Evolutionary conservation across 2,888 invertebrate genomes (phyloP).

Genomic region (Pimpla rufipes): DNA sequence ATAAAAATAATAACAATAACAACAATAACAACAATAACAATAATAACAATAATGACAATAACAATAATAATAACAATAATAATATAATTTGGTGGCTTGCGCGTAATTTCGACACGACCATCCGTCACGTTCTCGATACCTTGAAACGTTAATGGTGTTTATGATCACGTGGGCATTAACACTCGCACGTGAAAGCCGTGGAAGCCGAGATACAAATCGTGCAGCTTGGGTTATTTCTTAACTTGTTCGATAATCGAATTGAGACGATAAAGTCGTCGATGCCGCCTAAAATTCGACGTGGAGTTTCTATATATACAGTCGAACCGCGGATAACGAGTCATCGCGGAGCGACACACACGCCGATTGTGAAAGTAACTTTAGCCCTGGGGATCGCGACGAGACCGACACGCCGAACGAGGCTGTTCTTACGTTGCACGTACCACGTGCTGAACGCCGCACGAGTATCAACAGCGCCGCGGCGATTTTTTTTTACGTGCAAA

Average conservation of each 20-base stretch:
- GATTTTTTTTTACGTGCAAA: constrained; percentile 17
- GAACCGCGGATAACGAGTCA: constrained; percentile 6
- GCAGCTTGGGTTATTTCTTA: background rate
- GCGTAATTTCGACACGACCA: background rate
- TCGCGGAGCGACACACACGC: background rate
- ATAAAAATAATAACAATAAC: background rate
- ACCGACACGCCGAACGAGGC: constrained; percentile 24
- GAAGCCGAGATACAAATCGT: background rate
- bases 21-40: background rate
- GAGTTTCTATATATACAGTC: constrained; percentile 13
- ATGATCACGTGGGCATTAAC: background rate
- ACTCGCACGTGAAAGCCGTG: background rate
- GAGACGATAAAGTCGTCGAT: background rate
- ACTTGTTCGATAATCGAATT: background rate
- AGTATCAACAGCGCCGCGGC: background rate
- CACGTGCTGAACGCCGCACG: constrained; percentile 21
- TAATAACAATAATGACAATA: background rate
- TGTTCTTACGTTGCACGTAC: constrained; percentile 49
- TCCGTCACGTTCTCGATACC: constrained; percentile 17
- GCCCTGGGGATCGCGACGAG: constrained; percentile 47
- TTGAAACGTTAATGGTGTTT: background rate
- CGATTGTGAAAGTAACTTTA: constrained; percentile 66
- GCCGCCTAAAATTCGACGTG: background rate
- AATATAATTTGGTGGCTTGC: background rate
- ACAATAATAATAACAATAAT: background rate